Base-by-base conservation (phyloP, 2,888 invertebrate species). In the Crioceris asparagi region DNA sequence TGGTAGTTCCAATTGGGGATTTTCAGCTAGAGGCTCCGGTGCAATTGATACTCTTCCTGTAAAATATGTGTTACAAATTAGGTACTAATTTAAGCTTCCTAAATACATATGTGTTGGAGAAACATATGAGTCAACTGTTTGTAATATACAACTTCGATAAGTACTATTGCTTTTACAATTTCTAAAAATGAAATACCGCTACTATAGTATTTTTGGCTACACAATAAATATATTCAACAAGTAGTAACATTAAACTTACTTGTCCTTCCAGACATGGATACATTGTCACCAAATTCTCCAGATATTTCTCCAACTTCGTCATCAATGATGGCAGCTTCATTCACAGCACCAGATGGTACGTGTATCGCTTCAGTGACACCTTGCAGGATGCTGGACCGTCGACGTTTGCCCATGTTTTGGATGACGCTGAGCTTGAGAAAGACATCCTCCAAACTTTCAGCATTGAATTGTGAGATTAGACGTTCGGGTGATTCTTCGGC, bases 261-360 rank as follows among this genome's bases (percentile, higher is more conserved):
- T 7, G 77, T 75, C 43, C 77, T 74, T 53, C 83, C 83, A 36
- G 77, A 75, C 69, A 84, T 77, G 3, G 85, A 85, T 2, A 85
- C 76, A 53, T 85, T 86, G 60, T 87, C 87, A 29, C 87, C 87
- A 45, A 86, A 87, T 60, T 87, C 87, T 3, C 87, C 87, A 12
- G 85, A 85, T 49, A 87, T 85, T 61, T 87, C 86, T 0, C 76
- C 74, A 1, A 74, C 66, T 56, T 79, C 79, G 27, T 77, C 75
- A 49, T 80, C 79, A 38, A 79, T 64, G 1, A 75, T 68, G 17
- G 71, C 72, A 1, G 51, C 58, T 17, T 54, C 54, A 54, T 73
- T 72, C 43, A 77, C 72, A 3, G 76, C 70, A 43, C 78, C 74
- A 4, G 72, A 68, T 2, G 80, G 79, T 17, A 79, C 67, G 29